Evolutionary conservation across 2,113 vertebrate genomes (phyloP).

Genomic region (Piprites chloris): DNA sequence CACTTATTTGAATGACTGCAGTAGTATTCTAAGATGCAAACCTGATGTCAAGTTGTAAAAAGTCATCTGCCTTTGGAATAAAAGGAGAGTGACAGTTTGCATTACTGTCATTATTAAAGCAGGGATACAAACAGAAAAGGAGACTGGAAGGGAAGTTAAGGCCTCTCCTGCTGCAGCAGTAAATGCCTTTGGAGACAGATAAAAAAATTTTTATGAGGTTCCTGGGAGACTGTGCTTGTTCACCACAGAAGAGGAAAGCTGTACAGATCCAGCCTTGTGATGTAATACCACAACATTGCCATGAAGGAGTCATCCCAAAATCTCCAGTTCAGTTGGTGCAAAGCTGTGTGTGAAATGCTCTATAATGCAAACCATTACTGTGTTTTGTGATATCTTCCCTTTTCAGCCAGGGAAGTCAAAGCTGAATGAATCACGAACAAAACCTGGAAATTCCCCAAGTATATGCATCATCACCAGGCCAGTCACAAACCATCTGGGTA

Average conservation of each 20-base stretch:
- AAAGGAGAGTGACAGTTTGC: background rate
- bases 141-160: background rate
- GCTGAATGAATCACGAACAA: constrained; percentile 41
- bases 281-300: background rate
- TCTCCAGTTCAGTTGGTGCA: background rate
- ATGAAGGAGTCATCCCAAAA: background rate
- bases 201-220: background rate
- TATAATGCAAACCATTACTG: background rate
- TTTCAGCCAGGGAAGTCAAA: background rate
- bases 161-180: background rate
- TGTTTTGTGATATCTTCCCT: background rate
- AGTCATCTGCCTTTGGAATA: constrained; percentile 6
- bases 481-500: constrained; percentile 47
- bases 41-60: background rate
- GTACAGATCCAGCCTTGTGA: background rate
- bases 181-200: background rate
- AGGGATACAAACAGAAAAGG: background rate
- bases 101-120: constrained; percentile 30
- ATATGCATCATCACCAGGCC: background rate
- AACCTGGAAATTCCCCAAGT: constrained; percentile 45
- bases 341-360: background rate
- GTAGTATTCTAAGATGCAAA: background rate
- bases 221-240: background rate
- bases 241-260: background rate
- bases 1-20: background rate